Conservation (phyloP, 2,113 vertebrate genomes). For the pig (Sus scrofa) region DNA sequence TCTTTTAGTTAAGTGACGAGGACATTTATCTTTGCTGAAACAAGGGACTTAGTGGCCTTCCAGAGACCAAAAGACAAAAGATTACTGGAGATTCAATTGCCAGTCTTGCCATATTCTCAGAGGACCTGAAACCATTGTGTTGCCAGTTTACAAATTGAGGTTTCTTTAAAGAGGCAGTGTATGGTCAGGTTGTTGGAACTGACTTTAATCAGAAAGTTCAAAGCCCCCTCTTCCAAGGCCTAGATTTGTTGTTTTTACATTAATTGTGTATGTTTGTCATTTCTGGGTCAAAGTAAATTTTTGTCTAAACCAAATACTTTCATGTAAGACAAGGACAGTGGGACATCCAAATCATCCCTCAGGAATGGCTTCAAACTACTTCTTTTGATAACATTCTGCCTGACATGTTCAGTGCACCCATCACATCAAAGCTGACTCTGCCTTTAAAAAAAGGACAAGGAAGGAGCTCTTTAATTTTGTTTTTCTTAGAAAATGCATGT, state of each 20-base stretch:
- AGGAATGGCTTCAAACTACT: constrained; percentile 84
- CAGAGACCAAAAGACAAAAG: neutral
- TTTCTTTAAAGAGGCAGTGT: constrained; percentile 38
- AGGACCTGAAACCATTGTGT: neutral
- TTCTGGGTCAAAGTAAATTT: constrained; percentile 87
- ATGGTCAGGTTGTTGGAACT: constrained; percentile 77
- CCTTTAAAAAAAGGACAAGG: neutral
- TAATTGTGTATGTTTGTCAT: constrained; percentile 84
- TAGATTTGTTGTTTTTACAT: constrained; percentile 72
- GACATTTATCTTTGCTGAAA: neutral
- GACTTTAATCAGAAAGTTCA: constrained; percentile 79
- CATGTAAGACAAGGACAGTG: constrained; percentile 86
- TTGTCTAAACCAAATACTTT: constrained; percentile 85
- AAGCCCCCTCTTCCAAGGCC: constrained; percentile 59
- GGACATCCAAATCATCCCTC: constrained; percentile 85
- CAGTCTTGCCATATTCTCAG: constrained; percentile 8
- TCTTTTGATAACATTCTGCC: constrained; percentile 87
- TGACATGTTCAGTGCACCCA: constrained; percentile 86
- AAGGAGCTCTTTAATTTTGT: constrained; percentile 75
- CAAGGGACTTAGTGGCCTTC: neutral
- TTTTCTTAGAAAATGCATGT: constrained; percentile 81
- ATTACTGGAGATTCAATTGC: neutral
- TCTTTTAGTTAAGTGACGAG: neutral
- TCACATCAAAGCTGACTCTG: constrained; percentile 85
- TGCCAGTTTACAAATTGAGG: neutral